Base-by-base conservation (phyloP, 2,113 vertebrate species). In the Corydoras sp. region DNA sequence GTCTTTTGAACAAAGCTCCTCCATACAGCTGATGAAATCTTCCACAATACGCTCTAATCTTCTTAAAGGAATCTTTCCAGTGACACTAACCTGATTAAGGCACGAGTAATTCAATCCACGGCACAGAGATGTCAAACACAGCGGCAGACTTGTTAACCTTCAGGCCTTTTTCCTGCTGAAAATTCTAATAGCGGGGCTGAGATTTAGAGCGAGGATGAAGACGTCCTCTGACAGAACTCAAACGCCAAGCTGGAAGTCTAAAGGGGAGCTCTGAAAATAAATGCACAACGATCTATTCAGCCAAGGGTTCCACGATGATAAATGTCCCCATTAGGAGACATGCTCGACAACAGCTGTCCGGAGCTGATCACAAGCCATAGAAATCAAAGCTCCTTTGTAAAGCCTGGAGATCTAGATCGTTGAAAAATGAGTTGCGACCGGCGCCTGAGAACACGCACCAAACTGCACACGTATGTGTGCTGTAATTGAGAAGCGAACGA, bases 51-150 rank as follows among this genome's bases (percentile, higher is more conserved):
- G 51, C 65, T 69, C 77, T 81, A 78, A 79, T 78, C 75, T 63
- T 65, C 69, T 81, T 73, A 80, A 79, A 79, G 69, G 77, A 74
- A 77, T 72, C 73, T 70, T 79, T 72, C 43, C 60, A 72, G 66
- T 65, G 76, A 74, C 72, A 73, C 72, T 72, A 80, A 79, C 74
- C 80, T 81, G 72, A 79, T 81, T 81, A 79, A 62, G 55, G 10
- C 12, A 59, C 60, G 69, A 54, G 61, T 66, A 76, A 71, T 66
- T 82, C 50, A 69, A 81, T 66, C 72, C 64, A 64, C 75, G 30
- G 66, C 66, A 64, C 69, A 76, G 80, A 74, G 70, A 71, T 66
- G 75, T 77, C 71, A 80, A 76, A 67, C 64, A 58, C 72, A 29
- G 68, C 70, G 65, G 62, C 54, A 62, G 65, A 66, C 75, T 65